phyloP scores from a whole-genome alignment of 2,888 invertebrate species.

The Pelosia muscerda region DNA sequence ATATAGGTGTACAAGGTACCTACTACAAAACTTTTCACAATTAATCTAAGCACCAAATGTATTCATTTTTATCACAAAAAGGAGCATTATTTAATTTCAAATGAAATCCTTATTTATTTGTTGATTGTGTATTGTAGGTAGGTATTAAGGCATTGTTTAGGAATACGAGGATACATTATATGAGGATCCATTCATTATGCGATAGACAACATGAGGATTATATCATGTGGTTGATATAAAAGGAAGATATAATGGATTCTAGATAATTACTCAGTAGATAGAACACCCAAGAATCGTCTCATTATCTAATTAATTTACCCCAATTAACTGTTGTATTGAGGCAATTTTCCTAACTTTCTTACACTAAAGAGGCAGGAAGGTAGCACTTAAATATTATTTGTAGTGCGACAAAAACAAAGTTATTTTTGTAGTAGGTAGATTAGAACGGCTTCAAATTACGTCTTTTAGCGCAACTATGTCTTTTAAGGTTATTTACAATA shows the following conservation, averaged over 20 bases:
- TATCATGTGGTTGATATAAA: no score
- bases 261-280: background rate
- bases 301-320: no score
- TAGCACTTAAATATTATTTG: conserved; percentile 9
- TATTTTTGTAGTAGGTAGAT: conserved; percentile 17
- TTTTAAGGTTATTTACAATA: conserved; percentile 19
- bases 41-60: background rate
- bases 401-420: conserved; percentile 16
- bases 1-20: no score
- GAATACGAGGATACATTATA: background rate
- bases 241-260: background rate
- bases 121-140: background rate
- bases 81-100: background rate
- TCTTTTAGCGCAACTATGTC: background rate
- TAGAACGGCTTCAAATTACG: conserved; percentile 15
- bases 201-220: background rate
- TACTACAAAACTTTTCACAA: no score
- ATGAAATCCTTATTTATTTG: background rate
- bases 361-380: conserved; percentile 13
- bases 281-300: background rate
- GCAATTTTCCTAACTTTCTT: background rate
- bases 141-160: background rate
- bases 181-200: background rate
- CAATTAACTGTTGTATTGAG: background rate
- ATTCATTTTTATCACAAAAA: background rate